These are phyloP conservation scores for Xylota segnis DNA, from an alignment of 2,888 invertebrate species.

Conservation along the genomic window DNA sequence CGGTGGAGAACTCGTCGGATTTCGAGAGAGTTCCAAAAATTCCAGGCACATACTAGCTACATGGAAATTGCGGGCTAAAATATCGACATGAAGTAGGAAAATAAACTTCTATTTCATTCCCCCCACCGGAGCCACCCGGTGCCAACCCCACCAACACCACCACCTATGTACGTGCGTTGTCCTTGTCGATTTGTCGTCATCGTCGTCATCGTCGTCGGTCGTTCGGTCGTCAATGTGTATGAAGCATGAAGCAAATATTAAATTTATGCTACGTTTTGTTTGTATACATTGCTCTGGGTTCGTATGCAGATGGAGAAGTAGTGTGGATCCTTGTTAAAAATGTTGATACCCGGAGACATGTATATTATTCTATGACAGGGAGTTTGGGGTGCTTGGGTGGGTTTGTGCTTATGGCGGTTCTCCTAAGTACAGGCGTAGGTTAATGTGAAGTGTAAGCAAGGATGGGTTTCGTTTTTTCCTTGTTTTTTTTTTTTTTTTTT, in stretches of 20 bases:
- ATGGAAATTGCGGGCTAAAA: slow-evolving; percentile 35
- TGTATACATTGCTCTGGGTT: slow-evolving; percentile 11
- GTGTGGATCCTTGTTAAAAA: slow-evolving; percentile 45
- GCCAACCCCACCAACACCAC: not conserved
- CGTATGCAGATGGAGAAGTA: slow-evolving; percentile 17
- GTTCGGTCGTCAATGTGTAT: slow-evolving; percentile 43
- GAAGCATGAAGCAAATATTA: slow-evolving; percentile 65
- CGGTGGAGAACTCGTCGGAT: not conserved
- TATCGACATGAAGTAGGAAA: slow-evolving; percentile 47
- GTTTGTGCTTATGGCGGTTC: not conserved
- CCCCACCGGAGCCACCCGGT: not conserved
- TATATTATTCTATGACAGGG: slow-evolving; percentile 40
- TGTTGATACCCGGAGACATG: slow-evolving; percentile 34
- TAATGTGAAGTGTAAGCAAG: slow-evolving; percentile 1
- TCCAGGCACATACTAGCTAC: slow-evolving; percentile 34
- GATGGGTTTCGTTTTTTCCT: slow-evolving; percentile 7
- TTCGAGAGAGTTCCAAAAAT: slow-evolving; percentile 12
- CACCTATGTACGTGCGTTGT: slow-evolving; percentile 36
- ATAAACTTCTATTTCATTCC: slow-evolving; percentile 43
- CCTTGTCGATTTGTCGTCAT: slow-evolving; percentile 42
- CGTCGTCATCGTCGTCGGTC: slow-evolving; percentile 5
- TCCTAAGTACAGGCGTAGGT: slow-evolving; percentile 32
- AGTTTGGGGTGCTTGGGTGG: not conserved
- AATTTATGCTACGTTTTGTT: slow-evolving; percentile 44
- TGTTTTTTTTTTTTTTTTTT: not conserved